Percentiles rank a stretch among this genome's conserved stretches.
phyloP scores from a whole-genome alignment of 2,797 vertebrate species.

The Diplodus puntazzo region DNA sequence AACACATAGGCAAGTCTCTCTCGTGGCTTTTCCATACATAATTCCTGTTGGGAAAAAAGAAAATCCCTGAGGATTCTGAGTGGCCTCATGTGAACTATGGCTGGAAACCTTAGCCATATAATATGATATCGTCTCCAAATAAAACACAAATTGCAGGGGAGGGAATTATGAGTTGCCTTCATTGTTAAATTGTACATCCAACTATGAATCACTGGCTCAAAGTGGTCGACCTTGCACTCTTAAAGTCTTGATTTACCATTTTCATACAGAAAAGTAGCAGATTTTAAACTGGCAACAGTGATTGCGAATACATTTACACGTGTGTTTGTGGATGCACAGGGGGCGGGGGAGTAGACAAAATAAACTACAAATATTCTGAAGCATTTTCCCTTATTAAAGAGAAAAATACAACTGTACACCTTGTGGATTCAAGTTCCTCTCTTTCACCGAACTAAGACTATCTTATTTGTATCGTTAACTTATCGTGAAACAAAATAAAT shows the following conservation, averaged over 20 bases:
- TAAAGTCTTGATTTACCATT: neutral
- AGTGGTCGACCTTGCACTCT: neutral
- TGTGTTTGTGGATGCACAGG: too few relatives aligned
- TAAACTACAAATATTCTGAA: too few relatives aligned
- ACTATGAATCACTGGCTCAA: neutral
- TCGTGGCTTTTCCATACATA: constrained; percentile 13
- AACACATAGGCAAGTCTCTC: constrained; percentile 27
- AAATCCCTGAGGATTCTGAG: constrained; percentile 24
- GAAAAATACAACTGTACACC: too few relatives aligned
- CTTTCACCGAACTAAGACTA: too few relatives aligned
- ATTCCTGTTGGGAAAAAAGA: constrained; percentile 3
- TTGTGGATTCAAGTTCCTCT: too few relatives aligned
- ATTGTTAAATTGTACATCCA: neutral
- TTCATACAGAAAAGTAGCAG: too few relatives aligned
- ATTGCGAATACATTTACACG: too few relatives aligned
- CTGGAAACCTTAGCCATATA: constrained; percentile 38
- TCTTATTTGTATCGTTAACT: too few relatives aligned
- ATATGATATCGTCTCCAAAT: constrained; percentile 25
- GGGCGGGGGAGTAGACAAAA: too few relatives aligned
- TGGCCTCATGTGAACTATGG: constrained; percentile 44
- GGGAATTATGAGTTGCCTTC: constrained; percentile 14
- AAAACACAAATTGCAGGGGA: neutral
- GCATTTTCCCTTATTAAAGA: too few relatives aligned
- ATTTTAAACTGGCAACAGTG: too few relatives aligned
- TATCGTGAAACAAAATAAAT: too few relatives aligned